Percentiles rank a stretch among this genome's conserved stretches.
Evolutionary conservation across 1,140 invertebrate genomes (phyloP).

Genomic region (Neuroterus valhalla): DNA sequence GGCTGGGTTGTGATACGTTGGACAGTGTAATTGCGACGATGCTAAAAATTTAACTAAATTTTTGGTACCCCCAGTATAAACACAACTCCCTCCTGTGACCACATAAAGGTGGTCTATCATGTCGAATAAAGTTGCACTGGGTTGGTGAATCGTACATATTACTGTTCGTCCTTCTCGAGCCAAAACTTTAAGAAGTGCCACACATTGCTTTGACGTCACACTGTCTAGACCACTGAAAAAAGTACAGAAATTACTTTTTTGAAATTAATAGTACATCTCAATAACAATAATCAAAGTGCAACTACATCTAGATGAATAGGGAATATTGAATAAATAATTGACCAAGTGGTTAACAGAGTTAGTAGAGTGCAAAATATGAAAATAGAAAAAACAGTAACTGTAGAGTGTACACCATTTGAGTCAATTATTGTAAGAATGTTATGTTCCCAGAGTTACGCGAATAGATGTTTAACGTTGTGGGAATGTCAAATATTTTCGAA

Average conservation of each 20-base stretch:
- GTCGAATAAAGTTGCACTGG: constrained; percentile 88
- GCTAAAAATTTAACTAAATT: constrained; percentile 86
- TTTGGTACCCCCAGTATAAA: constrained; percentile 86
- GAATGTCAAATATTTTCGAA: too few relatives aligned
- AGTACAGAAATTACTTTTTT: too few relatives aligned
- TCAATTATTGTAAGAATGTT: too few relatives aligned
- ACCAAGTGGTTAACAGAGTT: too few relatives aligned
- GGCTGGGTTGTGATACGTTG: constrained; percentile 91
- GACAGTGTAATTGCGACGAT: constrained; percentile 84
- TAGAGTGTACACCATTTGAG: too few relatives aligned
- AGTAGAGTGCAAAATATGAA: too few relatives aligned
- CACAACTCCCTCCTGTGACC: constrained; percentile 86
- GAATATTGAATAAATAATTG: background rate
- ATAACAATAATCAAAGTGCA: too few relatives aligned
- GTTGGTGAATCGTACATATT: constrained; percentile 94
- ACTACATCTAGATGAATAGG: background rate
- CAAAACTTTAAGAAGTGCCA: constrained; percentile 84
- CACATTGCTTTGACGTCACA: constrained; percentile 88
- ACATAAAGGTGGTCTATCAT: constrained; percentile 94
- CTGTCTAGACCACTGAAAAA: constrained; percentile 87
- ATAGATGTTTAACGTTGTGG: too few relatives aligned
- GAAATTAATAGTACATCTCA: too few relatives aligned
- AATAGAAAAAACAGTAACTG: too few relatives aligned
- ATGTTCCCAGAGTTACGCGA: too few relatives aligned
- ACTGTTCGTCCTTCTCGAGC: constrained; percentile 87